Percentiles rank a stretch among this genome's conserved stretches.
Conservation (phyloP, 2,888 invertebrate species). For the Cancer borealis region DNA sequence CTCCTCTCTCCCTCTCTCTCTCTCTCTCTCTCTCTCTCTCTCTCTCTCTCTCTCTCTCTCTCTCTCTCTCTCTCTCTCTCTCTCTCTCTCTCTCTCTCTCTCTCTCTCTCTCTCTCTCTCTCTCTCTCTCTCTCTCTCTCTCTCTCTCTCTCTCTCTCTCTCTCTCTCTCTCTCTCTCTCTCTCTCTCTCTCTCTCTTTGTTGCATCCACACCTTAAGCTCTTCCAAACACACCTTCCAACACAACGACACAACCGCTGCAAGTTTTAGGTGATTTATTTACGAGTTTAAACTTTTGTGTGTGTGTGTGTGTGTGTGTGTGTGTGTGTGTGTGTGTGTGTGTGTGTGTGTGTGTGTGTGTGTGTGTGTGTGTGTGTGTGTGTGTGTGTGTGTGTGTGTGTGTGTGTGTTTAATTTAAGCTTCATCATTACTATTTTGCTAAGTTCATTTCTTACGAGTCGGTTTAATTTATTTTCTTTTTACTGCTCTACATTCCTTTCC, state of each 20-base stretch:
- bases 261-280: neutral
- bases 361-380: slow-evolving; percentile 20
- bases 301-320: neutral
- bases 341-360: neutral
- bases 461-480: neutral
- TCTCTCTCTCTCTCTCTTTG: neutral
- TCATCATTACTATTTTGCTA: neutral
- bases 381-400: too few relatives aligned
- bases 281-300: too few relatives aligned
- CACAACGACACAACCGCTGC: neutral
- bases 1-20: neutral
- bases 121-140: slow-evolving; percentile 23
- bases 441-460: neutral
- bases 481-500: neutral
- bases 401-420: neutral
- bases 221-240: neutral
- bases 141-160: slow-evolving; percentile 30
- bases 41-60: slow-evolving; percentile 7
- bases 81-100: slow-evolving; percentile 29
- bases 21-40: slow-evolving; percentile 41
- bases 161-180: slow-evolving; percentile 27
- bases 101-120: slow-evolving; percentile 18
- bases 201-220: neutral
- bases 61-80: neutral
- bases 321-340: neutral